Conservation (phyloP, 2,797 vertebrate genomes). For the Tokudaia muenninki region DNA sequence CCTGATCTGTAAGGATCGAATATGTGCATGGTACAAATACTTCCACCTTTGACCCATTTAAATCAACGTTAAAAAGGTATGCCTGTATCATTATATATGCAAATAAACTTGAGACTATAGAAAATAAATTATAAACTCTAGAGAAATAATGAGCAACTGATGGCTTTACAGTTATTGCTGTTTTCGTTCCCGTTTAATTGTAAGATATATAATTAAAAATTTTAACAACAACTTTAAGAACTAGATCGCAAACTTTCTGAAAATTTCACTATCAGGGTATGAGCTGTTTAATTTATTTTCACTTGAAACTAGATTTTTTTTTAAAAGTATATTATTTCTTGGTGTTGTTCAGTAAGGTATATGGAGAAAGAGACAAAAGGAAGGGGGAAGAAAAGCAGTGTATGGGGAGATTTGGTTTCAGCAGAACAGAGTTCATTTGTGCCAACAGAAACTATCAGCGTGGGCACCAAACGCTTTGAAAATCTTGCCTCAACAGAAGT, state of each 20-base stretch:
- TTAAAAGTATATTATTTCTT: neutral
- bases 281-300: slow-evolving; percentile 36
- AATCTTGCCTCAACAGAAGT: slow-evolving; percentile 75
- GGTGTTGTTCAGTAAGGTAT: neutral
- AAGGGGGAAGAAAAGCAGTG: slow-evolving; percentile 18
- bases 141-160: slow-evolving; percentile 50
- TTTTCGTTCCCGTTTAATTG: slow-evolving; percentile 49
- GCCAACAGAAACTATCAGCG: slow-evolving; percentile 80
- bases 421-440: slow-evolving; percentile 40
- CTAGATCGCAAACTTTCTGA: slow-evolving; percentile 42
- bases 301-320: neutral
- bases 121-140: slow-evolving; percentile 16
- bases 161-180: slow-evolving; percentile 41
- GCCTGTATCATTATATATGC: neutral
- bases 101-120: neutral
- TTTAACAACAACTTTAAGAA: slow-evolving; percentile 63
- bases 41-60: neutral
- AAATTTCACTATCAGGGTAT: slow-evolving; percentile 5
- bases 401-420: slow-evolving; percentile 58
- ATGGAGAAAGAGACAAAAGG: neutral
- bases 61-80: neutral
- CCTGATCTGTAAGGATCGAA: slow-evolving; percentile 6
- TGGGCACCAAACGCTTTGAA: slow-evolving; percentile 74
- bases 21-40: neutral
- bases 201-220: slow-evolving; percentile 51